These are phyloP conservation scores for Crocodylus rhombifer DNA, from an alignment of 2,797 vertebrate genomes.

Conservation along the genomic window DNA sequence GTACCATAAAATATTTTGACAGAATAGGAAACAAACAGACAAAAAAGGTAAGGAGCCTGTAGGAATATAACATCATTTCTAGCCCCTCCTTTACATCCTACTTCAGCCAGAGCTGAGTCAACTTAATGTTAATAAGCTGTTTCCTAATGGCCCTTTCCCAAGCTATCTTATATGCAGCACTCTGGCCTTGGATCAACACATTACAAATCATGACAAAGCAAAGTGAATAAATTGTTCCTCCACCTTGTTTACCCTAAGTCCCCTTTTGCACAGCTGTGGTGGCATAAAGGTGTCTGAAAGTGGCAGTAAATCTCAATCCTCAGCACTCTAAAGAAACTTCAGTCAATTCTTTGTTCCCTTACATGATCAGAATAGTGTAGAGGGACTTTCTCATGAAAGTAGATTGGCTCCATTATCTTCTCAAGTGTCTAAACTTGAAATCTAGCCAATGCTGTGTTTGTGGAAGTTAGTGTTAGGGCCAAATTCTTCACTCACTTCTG, in stretches of 20 bases:
- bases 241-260: background rate
- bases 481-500: background rate
- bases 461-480: background rate
- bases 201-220: background rate
- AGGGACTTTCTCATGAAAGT: background rate
- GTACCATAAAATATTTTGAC: background rate
- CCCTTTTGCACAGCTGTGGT: background rate
- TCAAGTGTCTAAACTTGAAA: background rate
- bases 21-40: background rate
- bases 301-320: background rate
- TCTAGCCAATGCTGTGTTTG: background rate
- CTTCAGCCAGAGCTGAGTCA: background rate
- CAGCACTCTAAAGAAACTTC: background rate
- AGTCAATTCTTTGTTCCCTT: background rate
- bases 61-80: too few species aligned
- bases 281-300: background rate
- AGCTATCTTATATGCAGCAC: background rate
- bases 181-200: background rate
- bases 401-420: background rate
- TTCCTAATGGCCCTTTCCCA: background rate
- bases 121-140: background rate
- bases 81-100: background rate
- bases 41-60: background rate
- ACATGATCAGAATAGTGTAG: background rate
- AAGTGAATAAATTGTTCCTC: background rate